Base-by-base conservation (phyloP, 2,113 vertebrate genomes). In the Lichenostomus cassidix region DNA sequence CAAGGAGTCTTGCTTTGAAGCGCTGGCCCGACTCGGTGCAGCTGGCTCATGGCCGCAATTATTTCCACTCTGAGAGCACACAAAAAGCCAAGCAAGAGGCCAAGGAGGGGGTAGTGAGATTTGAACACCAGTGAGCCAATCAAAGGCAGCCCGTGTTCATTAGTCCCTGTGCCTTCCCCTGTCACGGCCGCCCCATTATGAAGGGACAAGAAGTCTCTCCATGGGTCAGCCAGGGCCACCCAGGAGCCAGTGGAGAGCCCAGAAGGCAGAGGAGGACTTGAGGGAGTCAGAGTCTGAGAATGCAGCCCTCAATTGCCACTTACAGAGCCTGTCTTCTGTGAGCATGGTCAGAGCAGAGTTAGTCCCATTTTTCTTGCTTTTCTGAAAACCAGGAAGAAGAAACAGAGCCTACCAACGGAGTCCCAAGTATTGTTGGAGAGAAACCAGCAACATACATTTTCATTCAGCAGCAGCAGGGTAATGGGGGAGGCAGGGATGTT, bases 21-120 rank as follows among this genome's bases (percentile, higher is more conserved):
- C 56, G 31, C 74, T 35, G 46, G 58, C 50, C 68, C 5, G 0
- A 53, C 71, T 91, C 12, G 0, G 63, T 1, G 3, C 42, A 47
- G 21, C 89, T 96, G 75, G 83, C 85, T 90, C 44, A 28, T 23
- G 81, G 71, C 91, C 84, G 87, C 56, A 35, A 69, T 78, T 91
- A 62, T 93, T 95, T 83, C 90, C 83, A 90, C 33, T 41, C 24
- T 0, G 1, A 81, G 50, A 31, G 27, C 67, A 65, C 52, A 65
- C n/a, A 50, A 73, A 95, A 76, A 56, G 69, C 64, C 17, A 5
- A 79, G 60, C 1, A 1, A 91, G 92, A 87, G 78, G 85, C 86
- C 92, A 82, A 75, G 83, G 68, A 86, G 60, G 1, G 2, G 21
- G 29, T 21, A 21, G 47, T 75, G 69, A 70, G 71, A 29, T 56